Conservation (phyloP, 2,888 invertebrate genomes). For the Harpagoxenus sublaevis region DNA sequence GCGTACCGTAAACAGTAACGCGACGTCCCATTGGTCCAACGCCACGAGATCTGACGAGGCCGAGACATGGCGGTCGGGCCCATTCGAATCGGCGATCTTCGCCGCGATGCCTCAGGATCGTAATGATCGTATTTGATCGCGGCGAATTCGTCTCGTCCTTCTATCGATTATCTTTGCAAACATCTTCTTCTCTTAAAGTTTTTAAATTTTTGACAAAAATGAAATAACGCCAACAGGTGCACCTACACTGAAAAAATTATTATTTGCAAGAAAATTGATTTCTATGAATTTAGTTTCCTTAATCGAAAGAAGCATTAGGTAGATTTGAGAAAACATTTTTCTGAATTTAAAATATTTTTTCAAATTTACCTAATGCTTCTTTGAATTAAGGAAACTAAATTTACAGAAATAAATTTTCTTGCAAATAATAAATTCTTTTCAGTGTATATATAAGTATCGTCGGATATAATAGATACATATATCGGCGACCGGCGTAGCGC, state of each 20-base stretch:
- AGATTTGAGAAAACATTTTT: too few relatives aligned
- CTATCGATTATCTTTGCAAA: not conserved
- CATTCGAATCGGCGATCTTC: slow-evolving; percentile 71
- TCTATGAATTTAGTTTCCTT: too few relatives aligned
- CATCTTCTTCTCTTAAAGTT: not conserved
- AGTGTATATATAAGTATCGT: too few relatives aligned
- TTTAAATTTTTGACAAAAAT: not conserved
- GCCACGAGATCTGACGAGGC: slow-evolving; percentile 18
- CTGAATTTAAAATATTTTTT: too few relatives aligned
- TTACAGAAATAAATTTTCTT: too few relatives aligned
- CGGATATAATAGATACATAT: not conserved
- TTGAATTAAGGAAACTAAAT: too few relatives aligned
- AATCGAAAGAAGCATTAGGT: too few relatives aligned
- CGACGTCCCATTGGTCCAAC: slow-evolving; percentile 71
- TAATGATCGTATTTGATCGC: not conserved
- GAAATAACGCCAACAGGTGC: not conserved
- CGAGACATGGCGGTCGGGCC: slow-evolving; percentile 70
- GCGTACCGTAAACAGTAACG: slow-evolving; percentile 46
- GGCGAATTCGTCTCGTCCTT: too few relatives aligned
- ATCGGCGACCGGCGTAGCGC: not conserved
- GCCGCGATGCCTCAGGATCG: slow-evolving; percentile 43
- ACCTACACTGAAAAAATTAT: too few relatives aligned
- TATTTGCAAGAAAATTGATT: too few relatives aligned
- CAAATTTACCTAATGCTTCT: too few relatives aligned
- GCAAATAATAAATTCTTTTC: too few relatives aligned